Conservation (phyloP, 2,113 vertebrate genomes). For the Mormoops blainvillei region DNA sequence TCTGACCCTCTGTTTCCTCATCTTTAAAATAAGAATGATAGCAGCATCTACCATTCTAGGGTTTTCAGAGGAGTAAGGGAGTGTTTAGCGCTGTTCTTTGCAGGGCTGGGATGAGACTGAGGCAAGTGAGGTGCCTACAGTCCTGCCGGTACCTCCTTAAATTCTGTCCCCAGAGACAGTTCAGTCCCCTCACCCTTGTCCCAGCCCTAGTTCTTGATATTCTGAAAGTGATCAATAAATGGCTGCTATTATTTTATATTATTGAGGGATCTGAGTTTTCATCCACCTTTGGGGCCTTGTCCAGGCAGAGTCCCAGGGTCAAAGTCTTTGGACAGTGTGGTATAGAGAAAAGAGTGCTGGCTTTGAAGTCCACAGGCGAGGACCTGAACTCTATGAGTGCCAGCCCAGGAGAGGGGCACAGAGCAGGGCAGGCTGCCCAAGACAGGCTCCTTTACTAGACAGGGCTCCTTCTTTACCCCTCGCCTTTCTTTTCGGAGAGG, state of each 20-base stretch:
- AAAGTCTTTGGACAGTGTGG: neutral
- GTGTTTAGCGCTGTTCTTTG: neutral
- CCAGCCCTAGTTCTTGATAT: neutral
- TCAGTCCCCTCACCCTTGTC: neutral
- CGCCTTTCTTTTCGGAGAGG: neutral
- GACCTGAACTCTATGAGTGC: neutral
- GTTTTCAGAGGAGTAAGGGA: neutral
- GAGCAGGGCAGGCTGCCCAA: neutral
- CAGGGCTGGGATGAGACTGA: neutral
- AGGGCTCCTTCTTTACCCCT: neutral
- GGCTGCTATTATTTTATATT: neutral
- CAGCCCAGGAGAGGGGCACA: neutral
- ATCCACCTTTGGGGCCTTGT: neutral
- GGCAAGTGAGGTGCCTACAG: rapidly evolving
- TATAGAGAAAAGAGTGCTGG: neutral
- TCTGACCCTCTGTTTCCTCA: neutral
- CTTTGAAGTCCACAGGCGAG: neutral
- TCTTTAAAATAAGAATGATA: neutral
- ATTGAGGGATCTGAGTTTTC: neutral
- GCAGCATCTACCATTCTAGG: too few species aligned
- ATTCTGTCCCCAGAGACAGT: neutral
- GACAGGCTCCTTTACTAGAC: neutral
- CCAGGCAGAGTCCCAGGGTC: neutral
- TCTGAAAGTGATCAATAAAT: neutral
- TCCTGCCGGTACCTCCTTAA: neutral